phyloP scores from a whole-genome alignment of 2,113 vertebrate genomes.

The Ptilonorhynchus violaceus region DNA sequence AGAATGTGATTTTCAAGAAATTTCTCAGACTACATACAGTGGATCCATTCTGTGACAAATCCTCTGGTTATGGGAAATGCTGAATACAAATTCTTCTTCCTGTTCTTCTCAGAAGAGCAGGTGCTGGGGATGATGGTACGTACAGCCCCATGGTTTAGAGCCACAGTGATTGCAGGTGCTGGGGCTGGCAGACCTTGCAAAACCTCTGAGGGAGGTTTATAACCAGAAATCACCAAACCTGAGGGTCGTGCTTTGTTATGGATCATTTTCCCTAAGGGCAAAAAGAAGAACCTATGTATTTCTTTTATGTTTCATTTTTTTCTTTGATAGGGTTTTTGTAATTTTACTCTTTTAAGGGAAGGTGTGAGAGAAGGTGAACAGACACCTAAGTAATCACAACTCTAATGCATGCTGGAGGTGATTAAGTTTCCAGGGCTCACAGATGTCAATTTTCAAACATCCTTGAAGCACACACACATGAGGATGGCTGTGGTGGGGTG shows the following conservation, averaged over 20 bases:
- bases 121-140: accelerated
- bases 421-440: background rate
- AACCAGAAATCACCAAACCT: background rate
- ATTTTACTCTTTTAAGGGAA: background rate
- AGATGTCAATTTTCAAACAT: background rate
- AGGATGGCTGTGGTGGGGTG: background rate
- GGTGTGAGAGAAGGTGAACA: background rate
- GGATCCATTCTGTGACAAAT: background rate
- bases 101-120: background rate
- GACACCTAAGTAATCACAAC: background rate
- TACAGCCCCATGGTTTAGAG: background rate
- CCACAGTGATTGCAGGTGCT: background rate
- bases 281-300: background rate
- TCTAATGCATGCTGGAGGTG: background rate
- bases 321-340: background rate
- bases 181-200: background rate
- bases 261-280: background rate
- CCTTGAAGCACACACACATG: background rate
- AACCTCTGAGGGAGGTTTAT: background rate
- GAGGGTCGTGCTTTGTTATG: background rate
- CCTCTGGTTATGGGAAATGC: background rate
- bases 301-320: background rate
- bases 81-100: background rate
- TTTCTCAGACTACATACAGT: background rate
- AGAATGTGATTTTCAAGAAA: background rate